These are phyloP conservation scores for Bursaphelenchus okinawaensis DNA, from an alignment of 2,888 invertebrate genomes.

Conservation along the genomic window DNA sequence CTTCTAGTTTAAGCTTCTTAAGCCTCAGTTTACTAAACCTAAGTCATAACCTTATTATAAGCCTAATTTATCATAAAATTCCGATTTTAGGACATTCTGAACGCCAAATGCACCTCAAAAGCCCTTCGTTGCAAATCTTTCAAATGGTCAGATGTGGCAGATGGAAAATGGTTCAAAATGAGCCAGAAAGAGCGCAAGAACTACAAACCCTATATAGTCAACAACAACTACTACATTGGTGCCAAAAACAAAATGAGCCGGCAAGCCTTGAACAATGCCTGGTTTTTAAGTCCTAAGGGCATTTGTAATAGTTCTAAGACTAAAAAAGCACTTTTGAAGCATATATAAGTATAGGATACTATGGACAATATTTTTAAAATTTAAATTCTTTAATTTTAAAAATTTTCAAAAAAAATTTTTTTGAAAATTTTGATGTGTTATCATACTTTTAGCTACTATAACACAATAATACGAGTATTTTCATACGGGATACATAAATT, in stretches of 20 bases:
- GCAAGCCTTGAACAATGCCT: conserved; percentile 46
- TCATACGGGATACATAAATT: no score
- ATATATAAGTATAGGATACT: neutral
- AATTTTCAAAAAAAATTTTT: no score
- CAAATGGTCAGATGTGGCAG: conserved; percentile 44
- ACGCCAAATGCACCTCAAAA: conserved; percentile 40
- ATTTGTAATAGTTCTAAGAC: conserved; percentile 20
- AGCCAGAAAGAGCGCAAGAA: conserved; percentile 30
- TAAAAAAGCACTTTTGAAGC: conserved; percentile 20
- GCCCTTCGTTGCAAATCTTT: conserved; percentile 45
- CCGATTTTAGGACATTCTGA: conserved; percentile 43
- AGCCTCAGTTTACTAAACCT: no score
- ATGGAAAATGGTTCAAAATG: conserved; percentile 54
- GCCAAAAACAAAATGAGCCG: conserved; percentile 45
- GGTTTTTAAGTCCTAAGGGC: conserved; percentile 38
- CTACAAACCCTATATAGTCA: conserved; percentile 41
- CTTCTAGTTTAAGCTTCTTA: no score
- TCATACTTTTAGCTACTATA: no score
- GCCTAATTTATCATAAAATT: no score
- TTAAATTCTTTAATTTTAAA: no score
- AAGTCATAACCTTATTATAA: no score
- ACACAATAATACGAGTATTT: no score
- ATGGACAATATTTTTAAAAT: no score
- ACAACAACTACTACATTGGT: conserved; percentile 54
- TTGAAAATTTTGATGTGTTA: no score